A percentile compares a stretch with the other conserved stretches of the same genome.
Evolutionary conservation across 2,113 vertebrate species (phyloP).

Genomic region (Anhinga anhinga): DNA sequence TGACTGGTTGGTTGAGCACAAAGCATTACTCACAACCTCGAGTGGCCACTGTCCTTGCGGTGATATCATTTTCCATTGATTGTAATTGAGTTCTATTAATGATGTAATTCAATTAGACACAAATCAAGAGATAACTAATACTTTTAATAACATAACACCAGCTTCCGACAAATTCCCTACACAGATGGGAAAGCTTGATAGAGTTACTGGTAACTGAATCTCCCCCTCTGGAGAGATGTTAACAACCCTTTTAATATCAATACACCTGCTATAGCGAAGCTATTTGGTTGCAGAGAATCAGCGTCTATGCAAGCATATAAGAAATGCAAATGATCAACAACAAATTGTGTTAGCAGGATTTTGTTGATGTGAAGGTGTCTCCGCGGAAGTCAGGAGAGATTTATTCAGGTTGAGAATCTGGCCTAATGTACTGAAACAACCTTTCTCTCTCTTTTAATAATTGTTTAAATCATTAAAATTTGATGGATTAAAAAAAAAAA

Average conservation of each 20-base stretch:
- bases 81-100: background rate
- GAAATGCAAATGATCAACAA: background rate
- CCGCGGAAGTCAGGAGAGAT: background rate
- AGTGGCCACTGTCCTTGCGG: background rate
- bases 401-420: background rate
- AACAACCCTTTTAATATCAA: background rate
- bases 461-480: background rate
- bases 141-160: background rate
- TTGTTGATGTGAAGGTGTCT: background rate
- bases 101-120: background rate
- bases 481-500: background rate
- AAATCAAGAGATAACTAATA: background rate
- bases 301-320: fast-evolving
- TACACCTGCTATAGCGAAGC: background rate
- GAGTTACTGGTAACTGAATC: background rate
- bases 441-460: background rate
- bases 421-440: background rate
- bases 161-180: background rate
- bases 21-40: background rate
- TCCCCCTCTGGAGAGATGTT: background rate
- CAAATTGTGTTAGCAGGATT: background rate
- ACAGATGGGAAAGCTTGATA: background rate
- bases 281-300: background rate
- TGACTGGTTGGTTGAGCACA: background rate
- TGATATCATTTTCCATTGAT: background rate